These are phyloP conservation scores for Porphyrio hochstetteri DNA, from an alignment of 2,113 vertebrate genomes.

Conservation along the genomic window DNA sequence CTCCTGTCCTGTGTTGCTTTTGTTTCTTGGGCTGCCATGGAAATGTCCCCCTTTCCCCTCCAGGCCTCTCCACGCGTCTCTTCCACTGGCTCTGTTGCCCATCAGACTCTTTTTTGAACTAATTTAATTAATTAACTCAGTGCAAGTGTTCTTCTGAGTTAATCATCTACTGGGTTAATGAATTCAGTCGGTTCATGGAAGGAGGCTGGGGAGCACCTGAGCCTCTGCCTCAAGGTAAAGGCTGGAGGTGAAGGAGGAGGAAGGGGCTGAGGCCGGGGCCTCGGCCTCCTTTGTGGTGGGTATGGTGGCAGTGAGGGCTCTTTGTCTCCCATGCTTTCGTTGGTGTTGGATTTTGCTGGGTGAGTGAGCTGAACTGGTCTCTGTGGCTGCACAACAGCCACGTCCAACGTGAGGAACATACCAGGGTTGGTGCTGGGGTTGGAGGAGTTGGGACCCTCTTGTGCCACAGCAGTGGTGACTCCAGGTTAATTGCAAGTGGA, in stretches of 20 bases:
- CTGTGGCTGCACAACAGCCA: neutral
- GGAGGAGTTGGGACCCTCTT: neutral
- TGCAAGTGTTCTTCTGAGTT: slow-evolving; percentile 49
- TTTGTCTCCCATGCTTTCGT: neutral
- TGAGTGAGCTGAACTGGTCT: neutral
- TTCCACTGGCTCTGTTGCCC: neutral
- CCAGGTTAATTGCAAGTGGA: neutral
- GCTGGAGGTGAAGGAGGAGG: neutral
- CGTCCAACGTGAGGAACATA: rapidly evolving
- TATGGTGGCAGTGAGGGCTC: neutral
- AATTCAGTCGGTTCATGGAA: neutral
- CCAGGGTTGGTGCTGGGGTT: neutral
- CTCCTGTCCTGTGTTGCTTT: slow-evolving; percentile 53
- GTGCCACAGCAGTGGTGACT: rapidly evolving
- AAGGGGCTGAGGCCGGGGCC: too few relatives aligned
- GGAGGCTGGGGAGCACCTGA: neutral
- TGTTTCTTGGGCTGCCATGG: slow-evolving; percentile 63
- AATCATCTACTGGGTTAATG: slow-evolving; percentile 24
- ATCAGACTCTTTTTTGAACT: slow-evolving; percentile 25
- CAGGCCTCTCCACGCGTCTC: slow-evolving; percentile 37
- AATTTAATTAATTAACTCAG: slow-evolving; percentile 59
- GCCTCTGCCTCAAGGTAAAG: neutral
- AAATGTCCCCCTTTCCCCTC: slow-evolving; percentile 59
- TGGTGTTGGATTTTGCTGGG: neutral
- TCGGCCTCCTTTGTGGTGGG: neutral